Base-by-base conservation (phyloP, 2,888 invertebrate species). In the Danaus chrysippus region DNA sequence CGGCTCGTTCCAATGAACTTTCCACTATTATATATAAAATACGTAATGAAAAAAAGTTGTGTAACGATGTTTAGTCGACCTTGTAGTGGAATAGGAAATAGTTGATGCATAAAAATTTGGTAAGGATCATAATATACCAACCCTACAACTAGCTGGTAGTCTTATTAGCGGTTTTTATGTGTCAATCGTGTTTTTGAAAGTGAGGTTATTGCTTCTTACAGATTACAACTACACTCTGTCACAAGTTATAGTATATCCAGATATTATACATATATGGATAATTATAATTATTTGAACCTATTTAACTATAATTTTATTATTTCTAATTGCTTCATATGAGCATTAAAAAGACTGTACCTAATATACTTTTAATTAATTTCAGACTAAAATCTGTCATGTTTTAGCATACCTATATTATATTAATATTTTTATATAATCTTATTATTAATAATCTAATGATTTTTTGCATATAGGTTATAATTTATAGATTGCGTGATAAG, bases 41-140 rank as follows among this genome's bases (percentile, higher is more conserved):
- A 71, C 70, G 69, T 73, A 72, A 67, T 73, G 73, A 73, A 72
- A 34, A 73, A 66, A 70, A 68, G 82, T 89, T 88, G 87, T 87
- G 84, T 87, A 88, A 88, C 73, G 72, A 72, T 81, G 80, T 82
- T 81, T 81, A 81, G 71, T 67, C 78, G 78, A 79, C 79, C 76
- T 79, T 78, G 79, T 68, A 71, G 71, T 73, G 72, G 68, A 73
- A 69, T 69, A 71, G 68, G 72, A 73, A 72, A 76, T 79, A 75
- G 76, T 76, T 69, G 73, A 68, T 69, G 67, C 70, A 69, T 71
- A 57, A 67, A 63, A 69, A 61, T 46, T 55, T 62, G 42, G 46
- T 60, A 56, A 42, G 59, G 53, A 56, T 42, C 11, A 49, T 10
- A 10, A 1, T 6, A 17, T 17, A 15, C 10, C n/a, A 23, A 56